phyloP scores from a whole-genome alignment of 2,113 vertebrate species.

The Anarrhichthys ocellatus region DNA sequence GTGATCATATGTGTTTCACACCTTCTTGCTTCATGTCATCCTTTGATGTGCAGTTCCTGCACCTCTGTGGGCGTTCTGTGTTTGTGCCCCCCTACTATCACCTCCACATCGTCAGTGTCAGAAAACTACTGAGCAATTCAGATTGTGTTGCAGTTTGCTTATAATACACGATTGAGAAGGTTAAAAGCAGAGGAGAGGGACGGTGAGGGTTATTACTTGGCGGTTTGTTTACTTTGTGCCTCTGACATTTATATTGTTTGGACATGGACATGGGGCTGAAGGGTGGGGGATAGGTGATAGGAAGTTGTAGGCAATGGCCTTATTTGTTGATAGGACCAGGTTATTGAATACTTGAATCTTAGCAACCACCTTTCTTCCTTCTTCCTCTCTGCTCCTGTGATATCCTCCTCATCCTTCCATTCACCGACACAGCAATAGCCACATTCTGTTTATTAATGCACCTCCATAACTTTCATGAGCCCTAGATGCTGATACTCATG shows the following conservation, averaged over 20 bases:
- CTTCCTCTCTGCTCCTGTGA: constrained; percentile 48
- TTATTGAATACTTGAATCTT: constrained; percentile 42
- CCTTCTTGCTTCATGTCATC: constrained; percentile 38
- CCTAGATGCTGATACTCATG: background rate
- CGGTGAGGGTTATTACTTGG: constrained; percentile 22
- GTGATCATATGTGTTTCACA: constrained; percentile 47
- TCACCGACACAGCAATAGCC: background rate
- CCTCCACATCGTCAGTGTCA: constrained; percentile 32
- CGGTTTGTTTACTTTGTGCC: constrained; percentile 38
- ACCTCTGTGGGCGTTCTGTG: constrained; percentile 49
- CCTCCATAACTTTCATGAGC: background rate
- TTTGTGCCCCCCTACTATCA: constrained; percentile 32
- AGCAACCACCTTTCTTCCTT: background rate
- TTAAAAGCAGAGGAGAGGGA: constrained; percentile 21
- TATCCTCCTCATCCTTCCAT: constrained; percentile 51
- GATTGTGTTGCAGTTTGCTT: constrained; percentile 27
- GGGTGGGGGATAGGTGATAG: constrained; percentile 15
- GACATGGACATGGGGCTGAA: background rate
- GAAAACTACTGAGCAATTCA: constrained; percentile 36
- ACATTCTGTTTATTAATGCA: constrained; percentile 24
- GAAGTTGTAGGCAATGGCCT: background rate
- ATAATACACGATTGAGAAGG: constrained; percentile 15
- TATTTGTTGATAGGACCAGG: constrained; percentile 39
- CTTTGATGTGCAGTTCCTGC: constrained; percentile 42
- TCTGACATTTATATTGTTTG: constrained; percentile 57